Conservation (phyloP, 2,888 invertebrate genomes). For the Helicoverpa assulta region DNA sequence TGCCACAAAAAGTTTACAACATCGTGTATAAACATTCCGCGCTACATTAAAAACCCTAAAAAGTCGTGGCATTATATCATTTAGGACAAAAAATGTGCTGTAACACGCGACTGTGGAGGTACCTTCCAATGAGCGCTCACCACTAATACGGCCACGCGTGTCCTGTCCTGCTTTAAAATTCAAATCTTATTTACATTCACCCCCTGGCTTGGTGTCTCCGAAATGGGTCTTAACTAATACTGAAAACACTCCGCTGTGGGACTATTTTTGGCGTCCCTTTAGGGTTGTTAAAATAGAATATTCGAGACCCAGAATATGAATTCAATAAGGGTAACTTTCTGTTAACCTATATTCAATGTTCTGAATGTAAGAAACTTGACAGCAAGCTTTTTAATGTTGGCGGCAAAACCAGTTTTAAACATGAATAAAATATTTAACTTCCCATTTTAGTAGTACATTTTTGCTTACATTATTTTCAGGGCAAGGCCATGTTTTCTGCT, state of each 20-base stretch:
- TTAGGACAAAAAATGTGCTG: conserved; percentile 54
- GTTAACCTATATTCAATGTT: conserved; percentile 37
- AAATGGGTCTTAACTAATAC: conserved; percentile 80
- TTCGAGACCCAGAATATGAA: conserved; percentile 79
- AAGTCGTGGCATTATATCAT: conserved; percentile 56
- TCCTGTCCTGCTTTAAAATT: conserved; percentile 81
- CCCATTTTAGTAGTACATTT: too few species aligned
- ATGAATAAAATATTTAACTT: too few species aligned
- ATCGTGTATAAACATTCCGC: conserved; percentile 54
- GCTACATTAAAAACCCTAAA: conserved; percentile 53
- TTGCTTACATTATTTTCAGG: not conserved
- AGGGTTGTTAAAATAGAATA: conserved; percentile 84
- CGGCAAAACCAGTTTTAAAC: not conserved
- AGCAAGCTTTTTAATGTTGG: too few species aligned
- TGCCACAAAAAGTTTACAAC: conserved; percentile 61
- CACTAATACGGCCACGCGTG: conserved; percentile 58
- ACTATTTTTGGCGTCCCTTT: conserved; percentile 84
- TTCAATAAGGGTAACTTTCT: conserved; percentile 75
- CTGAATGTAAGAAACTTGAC: not conserved
- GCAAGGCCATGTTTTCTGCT: conserved; percentile 21
- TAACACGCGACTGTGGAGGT: conserved; percentile 55
- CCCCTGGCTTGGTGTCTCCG: conserved; percentile 74
- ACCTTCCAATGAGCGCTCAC: conserved; percentile 44
- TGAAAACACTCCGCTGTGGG: conserved; percentile 75
- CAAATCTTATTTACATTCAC: conserved; percentile 87